A percentile compares a stretch with the other conserved stretches of the same genome.
These are phyloP conservation scores for Arbacia lixula DNA, from an alignment of 53 echinoderm and acorn worm species.

Conservation along the genomic window DNA sequence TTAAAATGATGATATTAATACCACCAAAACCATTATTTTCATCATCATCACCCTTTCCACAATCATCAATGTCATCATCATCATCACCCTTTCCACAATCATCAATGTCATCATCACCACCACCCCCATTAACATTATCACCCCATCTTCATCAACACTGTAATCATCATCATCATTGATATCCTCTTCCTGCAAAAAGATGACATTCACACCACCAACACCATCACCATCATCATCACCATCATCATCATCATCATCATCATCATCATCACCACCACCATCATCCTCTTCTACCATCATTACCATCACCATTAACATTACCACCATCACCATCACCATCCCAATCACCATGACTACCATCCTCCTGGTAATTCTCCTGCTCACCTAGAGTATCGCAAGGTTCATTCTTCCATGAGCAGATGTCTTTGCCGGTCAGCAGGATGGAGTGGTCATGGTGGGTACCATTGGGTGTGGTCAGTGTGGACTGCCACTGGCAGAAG, in stretches of 20 bases:
- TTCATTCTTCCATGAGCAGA: constrained; percentile 99
- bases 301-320: neutral
- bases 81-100: neutral
- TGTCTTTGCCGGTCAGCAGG: constrained; percentile 92
- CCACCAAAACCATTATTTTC: no score
- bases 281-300: neutral
- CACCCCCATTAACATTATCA: no score
- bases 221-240: neutral
- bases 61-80: no score
- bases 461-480: constrained; percentile 83
- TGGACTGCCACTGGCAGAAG: constrained; percentile 99
- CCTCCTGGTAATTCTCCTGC: neutral
- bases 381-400: constrained; percentile 98
- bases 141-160: neutral
- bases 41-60: no score
- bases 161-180: neutral
- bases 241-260: constrained; percentile 2
- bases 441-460: constrained; percentile 97
- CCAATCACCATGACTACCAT: neutral
- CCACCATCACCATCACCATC: neutral
- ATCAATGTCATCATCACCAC: neutral
- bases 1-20: no score
- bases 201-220: neutral
- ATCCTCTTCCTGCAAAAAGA: neutral
- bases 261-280: constrained; percentile 13